These are phyloP conservation scores for Leptogaster cylindrica DNA, from an alignment of 2,888 invertebrate genomes.

Conservation along the genomic window DNA sequence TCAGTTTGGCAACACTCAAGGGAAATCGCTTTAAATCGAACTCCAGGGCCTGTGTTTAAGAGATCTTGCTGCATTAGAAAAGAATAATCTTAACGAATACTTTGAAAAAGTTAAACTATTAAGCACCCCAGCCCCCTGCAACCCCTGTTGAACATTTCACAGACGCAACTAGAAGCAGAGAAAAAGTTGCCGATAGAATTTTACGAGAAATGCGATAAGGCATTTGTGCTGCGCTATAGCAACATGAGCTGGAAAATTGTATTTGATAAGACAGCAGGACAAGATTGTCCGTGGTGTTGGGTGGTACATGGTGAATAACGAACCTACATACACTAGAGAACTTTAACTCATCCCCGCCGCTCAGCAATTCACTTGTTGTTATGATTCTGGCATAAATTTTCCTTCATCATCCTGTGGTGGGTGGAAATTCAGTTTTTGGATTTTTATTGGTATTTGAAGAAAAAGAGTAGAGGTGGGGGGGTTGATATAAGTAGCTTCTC, in stretches of 20 bases:
- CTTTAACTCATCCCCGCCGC: neutral
- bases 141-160: too few species aligned
- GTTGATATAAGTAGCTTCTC: neutral
- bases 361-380: conserved; percentile 31
- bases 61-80: too few species aligned
- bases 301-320: too few species aligned
- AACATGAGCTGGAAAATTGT: conserved; percentile 23
- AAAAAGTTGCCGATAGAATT: neutral
- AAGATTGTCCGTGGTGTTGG: neutral
- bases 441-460: conserved; percentile 16
- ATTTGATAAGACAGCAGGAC: conserved; percentile 17
- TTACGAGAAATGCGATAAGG: conserved; percentile 34
- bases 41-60: too few species aligned
- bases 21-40: too few species aligned
- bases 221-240: neutral
- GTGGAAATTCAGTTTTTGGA: conserved; percentile 1
- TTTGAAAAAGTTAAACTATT: too few species aligned
- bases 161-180: too few species aligned
- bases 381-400: conserved; percentile 10
- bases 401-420: neutral
- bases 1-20: too few species aligned
- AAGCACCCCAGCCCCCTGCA: too few species aligned
- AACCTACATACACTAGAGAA: neutral
- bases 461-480: neutral
- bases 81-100: too few species aligned